phyloP scores from a whole-genome alignment of 1,140 invertebrate genomes.

The Zophobas atratus region DNA sequence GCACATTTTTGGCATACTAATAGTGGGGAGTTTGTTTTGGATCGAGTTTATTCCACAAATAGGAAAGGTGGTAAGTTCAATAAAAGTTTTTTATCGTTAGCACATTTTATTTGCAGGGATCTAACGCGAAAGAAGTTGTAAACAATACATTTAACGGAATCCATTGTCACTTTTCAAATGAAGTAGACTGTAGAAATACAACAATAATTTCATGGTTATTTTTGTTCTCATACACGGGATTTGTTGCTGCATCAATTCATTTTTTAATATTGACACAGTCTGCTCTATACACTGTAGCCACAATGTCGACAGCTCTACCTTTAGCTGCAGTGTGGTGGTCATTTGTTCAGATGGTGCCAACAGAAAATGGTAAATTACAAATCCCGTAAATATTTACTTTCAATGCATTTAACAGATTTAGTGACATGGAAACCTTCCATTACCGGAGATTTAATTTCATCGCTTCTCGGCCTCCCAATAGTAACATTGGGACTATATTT shows the following conservation, averaged over 20 bases:
- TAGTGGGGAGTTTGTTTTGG: conserved; percentile 69
- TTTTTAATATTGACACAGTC: conserved; percentile 74
- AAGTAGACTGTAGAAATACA: conserved; percentile 65
- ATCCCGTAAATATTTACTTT: conserved; percentile 26
- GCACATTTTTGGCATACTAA: conserved; percentile 68
- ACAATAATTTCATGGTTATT: conserved; percentile 71
- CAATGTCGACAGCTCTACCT: conserved; percentile 71
- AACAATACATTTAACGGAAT: conserved; percentile 62
- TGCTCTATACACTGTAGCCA: conserved; percentile 73
- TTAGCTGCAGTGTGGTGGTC: conserved; percentile 76
- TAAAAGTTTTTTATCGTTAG: not conserved
- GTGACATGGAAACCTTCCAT: conserved; percentile 72
- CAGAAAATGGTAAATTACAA: conserved; percentile 59
- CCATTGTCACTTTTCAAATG: conserved; percentile 62
- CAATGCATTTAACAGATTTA: conserved; percentile 63
- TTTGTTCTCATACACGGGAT: conserved; percentile 68
- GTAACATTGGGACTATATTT: conserved; percentile 72
- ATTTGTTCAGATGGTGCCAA: conserved; percentile 69
- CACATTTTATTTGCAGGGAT: conserved; percentile 56
- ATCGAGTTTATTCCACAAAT: conserved; percentile 69
- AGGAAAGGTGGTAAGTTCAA: conserved; percentile 67
- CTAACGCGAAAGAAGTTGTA: conserved; percentile 57
- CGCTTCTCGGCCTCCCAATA: conserved; percentile 73
- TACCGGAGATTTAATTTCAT: conserved; percentile 74
- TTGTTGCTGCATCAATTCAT: conserved; percentile 69